Conservation (phyloP, 1,140 invertebrate genomes). For the Danaus melanippus region DNA sequence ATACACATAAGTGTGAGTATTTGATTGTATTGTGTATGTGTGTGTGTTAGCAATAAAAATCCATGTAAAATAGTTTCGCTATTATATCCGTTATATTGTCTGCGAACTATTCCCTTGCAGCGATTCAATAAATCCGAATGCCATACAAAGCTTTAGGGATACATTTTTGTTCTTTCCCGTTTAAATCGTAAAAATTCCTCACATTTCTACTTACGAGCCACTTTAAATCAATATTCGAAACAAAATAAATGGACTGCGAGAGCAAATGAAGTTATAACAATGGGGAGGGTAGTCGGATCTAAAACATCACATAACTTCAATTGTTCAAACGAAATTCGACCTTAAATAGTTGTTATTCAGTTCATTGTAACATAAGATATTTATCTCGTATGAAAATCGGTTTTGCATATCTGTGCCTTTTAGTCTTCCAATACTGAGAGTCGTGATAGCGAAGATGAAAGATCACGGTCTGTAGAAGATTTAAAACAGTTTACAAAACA, state of each 20-base stretch:
- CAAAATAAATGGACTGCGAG: constrained; percentile 35
- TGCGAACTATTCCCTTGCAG: constrained; percentile 14
- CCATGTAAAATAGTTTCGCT: constrained; percentile 5
- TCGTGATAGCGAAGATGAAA: constrained; percentile 15
- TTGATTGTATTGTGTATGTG: no score
- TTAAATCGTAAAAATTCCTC: constrained; percentile 64
- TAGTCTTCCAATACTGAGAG: constrained; percentile 12
- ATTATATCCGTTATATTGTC: constrained; percentile 4
- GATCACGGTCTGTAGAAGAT: no score
- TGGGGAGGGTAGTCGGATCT: constrained; percentile 19
- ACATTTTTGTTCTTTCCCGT: constrained; percentile 34
- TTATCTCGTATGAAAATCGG: constrained; percentile 12
- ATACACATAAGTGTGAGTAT: no score
- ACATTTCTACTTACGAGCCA: constrained; percentile 62
- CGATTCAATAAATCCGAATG: constrained; percentile 18
- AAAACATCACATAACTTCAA: constrained; percentile 13
- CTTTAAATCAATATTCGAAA: constrained; percentile 63
- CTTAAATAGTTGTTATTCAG: not conserved
- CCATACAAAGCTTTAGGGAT: constrained; percentile 18
- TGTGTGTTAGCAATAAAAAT: no score
- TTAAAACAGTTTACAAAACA: no score
- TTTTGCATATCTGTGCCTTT: constrained; percentile 17
- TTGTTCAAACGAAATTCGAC: not conserved
- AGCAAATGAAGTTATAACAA: constrained; percentile 70
- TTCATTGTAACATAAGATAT: not conserved